Conservation (phyloP, 2,113 vertebrate species). For the Limanda limanda region DNA sequence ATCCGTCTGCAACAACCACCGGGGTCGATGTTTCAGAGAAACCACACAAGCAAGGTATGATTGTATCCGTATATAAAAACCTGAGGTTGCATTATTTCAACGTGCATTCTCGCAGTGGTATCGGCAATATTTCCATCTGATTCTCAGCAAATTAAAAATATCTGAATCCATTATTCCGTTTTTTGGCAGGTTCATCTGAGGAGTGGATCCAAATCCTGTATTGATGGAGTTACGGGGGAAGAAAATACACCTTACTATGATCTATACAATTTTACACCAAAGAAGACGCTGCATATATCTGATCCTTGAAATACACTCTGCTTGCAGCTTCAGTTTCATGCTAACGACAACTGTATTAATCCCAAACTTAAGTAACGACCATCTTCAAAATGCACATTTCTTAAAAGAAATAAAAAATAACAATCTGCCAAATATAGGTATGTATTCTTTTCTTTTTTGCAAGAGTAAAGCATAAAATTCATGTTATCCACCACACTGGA, state of each 20-base stretch:
- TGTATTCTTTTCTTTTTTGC: constrained; percentile 16
- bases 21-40: constrained; percentile 48
- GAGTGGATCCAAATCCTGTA: constrained; percentile 76
- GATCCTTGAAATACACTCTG: constrained; percentile 52
- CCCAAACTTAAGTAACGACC: constrained; percentile 32
- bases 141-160: constrained; percentile 42
- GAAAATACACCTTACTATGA: constrained; percentile 35
- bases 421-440: constrained; percentile 26
- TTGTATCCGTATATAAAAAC: constrained; percentile 67
- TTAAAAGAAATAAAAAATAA: constrained; percentile 52
- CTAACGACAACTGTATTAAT: constrained; percentile 41
- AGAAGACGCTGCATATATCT: constrained; percentile 50
- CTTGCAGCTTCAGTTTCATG: constrained; percentile 48
- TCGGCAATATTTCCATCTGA: constrained; percentile 14
- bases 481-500: constrained; percentile 30
- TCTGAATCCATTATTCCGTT: constrained; percentile 43
- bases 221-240: constrained; percentile 51
- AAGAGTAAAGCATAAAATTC: constrained; percentile 53
- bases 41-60: constrained; percentile 70
- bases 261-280: constrained; percentile 71
- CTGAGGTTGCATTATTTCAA: constrained; percentile 67
- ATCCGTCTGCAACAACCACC: constrained; percentile 52
- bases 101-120: constrained; percentile 65
- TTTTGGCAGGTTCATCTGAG: constrained; percentile 75
- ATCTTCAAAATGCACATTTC: constrained; percentile 56